A percentile compares a stretch with the other conserved stretches of the same genome.
Conservation (phyloP, 2,888 invertebrate genomes). For the Tuta absoluta region DNA sequence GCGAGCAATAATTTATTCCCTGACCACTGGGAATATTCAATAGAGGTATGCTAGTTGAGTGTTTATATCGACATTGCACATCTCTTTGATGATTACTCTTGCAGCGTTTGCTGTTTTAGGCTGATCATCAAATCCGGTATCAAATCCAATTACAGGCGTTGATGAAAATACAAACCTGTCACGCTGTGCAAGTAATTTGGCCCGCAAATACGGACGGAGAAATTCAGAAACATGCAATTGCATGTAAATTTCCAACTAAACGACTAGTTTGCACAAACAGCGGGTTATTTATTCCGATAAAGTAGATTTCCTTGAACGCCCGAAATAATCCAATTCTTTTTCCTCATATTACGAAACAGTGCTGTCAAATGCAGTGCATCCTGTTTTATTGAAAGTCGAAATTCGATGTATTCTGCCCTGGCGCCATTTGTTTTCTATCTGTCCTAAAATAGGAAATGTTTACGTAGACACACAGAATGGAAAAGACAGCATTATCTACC, state of each 20-base stretch:
- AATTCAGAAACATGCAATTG: not conserved
- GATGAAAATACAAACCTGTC: not conserved
- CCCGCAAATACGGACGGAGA: not conserved
- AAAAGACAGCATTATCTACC: not conserved
- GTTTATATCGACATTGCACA: constrained; percentile 17
- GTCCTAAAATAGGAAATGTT: not conserved
- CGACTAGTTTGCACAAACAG: not conserved
- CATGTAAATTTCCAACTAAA: not conserved
- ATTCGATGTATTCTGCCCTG: not conserved
- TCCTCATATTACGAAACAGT: constrained; percentile 3
- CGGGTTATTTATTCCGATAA: not conserved
- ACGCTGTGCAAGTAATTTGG: not conserved
- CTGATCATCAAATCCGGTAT: no score
- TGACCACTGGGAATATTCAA: constrained; percentile 36
- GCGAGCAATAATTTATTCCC: constrained; percentile 39
- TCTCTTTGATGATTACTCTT: not conserved
- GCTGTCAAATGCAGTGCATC: constrained; percentile 21
- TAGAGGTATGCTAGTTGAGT: constrained; percentile 24
- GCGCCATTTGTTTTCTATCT: not conserved
- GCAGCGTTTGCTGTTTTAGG: not conserved
- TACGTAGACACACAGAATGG: not conserved
- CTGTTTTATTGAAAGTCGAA: constrained; percentile 14
- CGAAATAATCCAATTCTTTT: constrained; percentile 11
- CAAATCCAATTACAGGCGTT: no score
- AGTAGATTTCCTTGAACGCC: not conserved